Evolutionary conservation across 2,797 vertebrate genomes (phyloP).

Genomic region (Sebastes matsubarae): DNA sequence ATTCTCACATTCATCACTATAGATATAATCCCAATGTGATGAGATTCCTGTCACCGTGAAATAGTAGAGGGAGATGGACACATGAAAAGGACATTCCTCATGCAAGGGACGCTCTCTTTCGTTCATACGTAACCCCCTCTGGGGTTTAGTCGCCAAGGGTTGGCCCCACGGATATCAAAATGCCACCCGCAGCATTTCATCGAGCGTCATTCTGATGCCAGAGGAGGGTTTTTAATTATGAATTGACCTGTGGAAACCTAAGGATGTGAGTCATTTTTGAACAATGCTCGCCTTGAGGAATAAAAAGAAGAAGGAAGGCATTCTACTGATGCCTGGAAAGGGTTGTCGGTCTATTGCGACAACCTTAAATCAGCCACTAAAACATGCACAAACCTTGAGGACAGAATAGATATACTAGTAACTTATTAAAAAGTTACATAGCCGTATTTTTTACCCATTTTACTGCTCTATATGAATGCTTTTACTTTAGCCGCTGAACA

Average conservation of each 20-base stretch:
- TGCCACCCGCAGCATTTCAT: conserved; percentile 42
- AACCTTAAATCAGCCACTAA: conserved; percentile 18
- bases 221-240: conserved; percentile 70
- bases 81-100: conserved; percentile 43
- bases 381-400: background rate
- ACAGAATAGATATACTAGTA: background rate
- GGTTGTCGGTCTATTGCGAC: background rate
- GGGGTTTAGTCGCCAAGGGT: conserved; percentile 50
- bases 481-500: too few relatives aligned
- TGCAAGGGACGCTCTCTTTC: conserved; percentile 1
- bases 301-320: conserved; percentile 11
- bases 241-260: conserved; percentile 51
- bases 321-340: background rate
- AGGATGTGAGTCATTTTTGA: conserved; percentile 22
- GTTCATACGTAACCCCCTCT: conserved; percentile 23
- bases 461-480: too few relatives aligned
- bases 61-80: background rate
- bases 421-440: background rate
- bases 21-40: conserved; percentile 38
- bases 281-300: conserved; percentile 43
- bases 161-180: conserved; percentile 66
- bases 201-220: conserved; percentile 40
- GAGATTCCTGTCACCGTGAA: conserved; percentile 32
- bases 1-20: conserved; percentile 49
- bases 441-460: background rate